A percentile compares a stretch with the other conserved stretches of the same genome.
Evolutionary conservation across 2,888 invertebrate species (phyloP).

Genomic region (Cinara cedri): DNA sequence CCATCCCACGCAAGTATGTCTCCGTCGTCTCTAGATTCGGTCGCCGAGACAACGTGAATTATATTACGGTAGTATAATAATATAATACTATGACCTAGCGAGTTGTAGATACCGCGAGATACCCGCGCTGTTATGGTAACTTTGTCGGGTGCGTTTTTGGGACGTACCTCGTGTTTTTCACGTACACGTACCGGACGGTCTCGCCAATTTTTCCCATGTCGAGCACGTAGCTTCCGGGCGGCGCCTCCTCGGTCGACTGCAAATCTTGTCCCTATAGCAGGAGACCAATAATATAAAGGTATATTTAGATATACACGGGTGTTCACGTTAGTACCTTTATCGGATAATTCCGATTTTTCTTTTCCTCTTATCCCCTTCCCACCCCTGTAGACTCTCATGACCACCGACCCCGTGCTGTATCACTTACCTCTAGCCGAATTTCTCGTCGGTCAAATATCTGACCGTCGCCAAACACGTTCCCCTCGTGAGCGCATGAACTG

Average conservation of each 20-base stretch:
- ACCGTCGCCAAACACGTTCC: constrained; percentile 47
- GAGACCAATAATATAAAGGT: not conserved
- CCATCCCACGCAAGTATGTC: too few relatives aligned
- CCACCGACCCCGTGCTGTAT: too few relatives aligned
- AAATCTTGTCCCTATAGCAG: constrained; percentile 21
- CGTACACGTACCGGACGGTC: constrained; percentile 35
- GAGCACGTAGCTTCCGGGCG: constrained; percentile 29
- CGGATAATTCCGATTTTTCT: too few relatives aligned
- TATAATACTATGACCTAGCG: too few relatives aligned
- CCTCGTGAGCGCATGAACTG: constrained; percentile 38
- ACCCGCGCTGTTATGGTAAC: too few relatives aligned
- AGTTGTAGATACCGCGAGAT: too few relatives aligned
- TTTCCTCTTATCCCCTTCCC: not conserved
- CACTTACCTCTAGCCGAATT: constrained; percentile 20
- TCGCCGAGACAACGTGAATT: too few relatives aligned
- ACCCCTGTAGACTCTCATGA: not conserved
- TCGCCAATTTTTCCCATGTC: constrained; percentile 46
- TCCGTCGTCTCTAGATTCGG: not conserved
- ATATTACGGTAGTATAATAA: too few relatives aligned
- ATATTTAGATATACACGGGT: not conserved
- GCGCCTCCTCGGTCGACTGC: not conserved
- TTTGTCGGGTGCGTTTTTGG: not conserved
- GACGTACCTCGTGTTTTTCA: constrained; percentile 36
- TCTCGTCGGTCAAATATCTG: not conserved
- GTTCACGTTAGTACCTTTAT: not conserved